A percentile compares a stretch with the other conserved stretches of the same genome.
phyloP scores from a whole-genome alignment of 2,888 invertebrate species.

The Gnatocerus cornutus region DNA sequence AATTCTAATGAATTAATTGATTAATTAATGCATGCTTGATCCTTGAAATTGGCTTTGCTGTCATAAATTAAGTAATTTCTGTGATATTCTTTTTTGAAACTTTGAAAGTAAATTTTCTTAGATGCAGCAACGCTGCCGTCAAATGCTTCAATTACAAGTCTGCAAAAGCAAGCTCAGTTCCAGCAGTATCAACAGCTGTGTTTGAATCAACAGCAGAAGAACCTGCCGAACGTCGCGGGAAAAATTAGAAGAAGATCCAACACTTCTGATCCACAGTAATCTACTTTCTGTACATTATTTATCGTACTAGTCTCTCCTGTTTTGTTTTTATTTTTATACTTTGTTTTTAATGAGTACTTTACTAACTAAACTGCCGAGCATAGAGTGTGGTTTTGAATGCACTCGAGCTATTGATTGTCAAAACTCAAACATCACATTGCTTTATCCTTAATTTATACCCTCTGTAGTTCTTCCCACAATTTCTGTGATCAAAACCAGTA shows the following conservation, averaged over 20 bases:
- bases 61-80: slow-evolving; percentile 47
- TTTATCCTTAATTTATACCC: slow-evolving; percentile 30
- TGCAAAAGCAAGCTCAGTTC: slow-evolving; percentile 67
- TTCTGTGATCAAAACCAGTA: slow-evolving; percentile 47
- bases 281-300: slow-evolving; percentile 54
- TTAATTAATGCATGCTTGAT: slow-evolving; percentile 57
- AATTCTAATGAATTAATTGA: slow-evolving; percentile 25
- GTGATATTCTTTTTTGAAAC: slow-evolving; percentile 53
- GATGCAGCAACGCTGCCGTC: slow-evolving; percentile 63
- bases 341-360: slow-evolving; percentile 51
- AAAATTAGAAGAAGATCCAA: slow-evolving; percentile 68
- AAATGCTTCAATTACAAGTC: slow-evolving; percentile 60
- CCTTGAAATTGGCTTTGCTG: slow-evolving; percentile 31
- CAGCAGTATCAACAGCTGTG: slow-evolving; percentile 68
- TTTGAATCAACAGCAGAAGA: slow-evolving; percentile 63
- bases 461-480: slow-evolving; percentile 42
- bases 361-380: slow-evolving; percentile 55
- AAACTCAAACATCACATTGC: slow-evolving; percentile 41
- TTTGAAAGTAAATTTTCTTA: slow-evolving; percentile 59
- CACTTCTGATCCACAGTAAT: slow-evolving; percentile 67
- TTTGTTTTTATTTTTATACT: slow-evolving; percentile 49
- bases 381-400: slow-evolving; percentile 47
- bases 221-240: slow-evolving; percentile 60
- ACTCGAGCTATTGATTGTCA: slow-evolving; percentile 22
- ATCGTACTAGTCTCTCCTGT: slow-evolving; percentile 54